Evolutionary conservation across 1,140 invertebrate genomes (phyloP), one percentile per base, ranked within the genome.

Genomic region (Drosophila santomea): DNA sequence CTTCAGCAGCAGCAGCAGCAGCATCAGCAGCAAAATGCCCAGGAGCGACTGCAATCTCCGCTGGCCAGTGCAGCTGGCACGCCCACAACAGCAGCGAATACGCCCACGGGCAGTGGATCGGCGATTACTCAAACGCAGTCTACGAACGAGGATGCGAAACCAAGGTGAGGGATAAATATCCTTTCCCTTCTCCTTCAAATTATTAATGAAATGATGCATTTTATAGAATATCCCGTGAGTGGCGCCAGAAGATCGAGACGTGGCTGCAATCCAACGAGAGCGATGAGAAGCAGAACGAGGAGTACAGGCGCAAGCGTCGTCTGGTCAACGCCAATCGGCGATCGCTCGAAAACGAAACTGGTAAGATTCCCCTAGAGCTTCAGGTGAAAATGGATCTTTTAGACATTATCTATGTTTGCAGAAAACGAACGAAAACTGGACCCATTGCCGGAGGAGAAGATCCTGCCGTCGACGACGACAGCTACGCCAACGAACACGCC

Each of bases 251-350:
- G 91, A 98, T 98, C 75, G 96, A 98, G 93, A 96, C 96, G 14
- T 98, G 97, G 97, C 93, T 98, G 69, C 95, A 97, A 68, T 96
- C 97, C 61, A 97, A 97, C 92, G 97, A 97, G 91, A 96, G 96
- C 83, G 96, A 97, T 84, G 96, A 97, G 91, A 94, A 95, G 63
- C 94, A 95, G 56, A 94, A 94, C 60, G 95, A 95, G 61, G 95
- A 96, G 75, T 93, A 95, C 58, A 93, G 94, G 71, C 93, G 94
- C 44, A 93, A 94, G 77, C 94, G 95, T 81, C 93, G 95, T 71
- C 94, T 95, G 76, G 92, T 96, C 61, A 94, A 94, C 57, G 93
- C 93, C 66, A 96, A 96, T 92, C 92, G 96, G 83, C 94, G 96
- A 72, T 96, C 96, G 82, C 95, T 96, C 92, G 96, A 97, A 94